Conservation (phyloP, 2,113 vertebrate species). For the Chlorodrepanis virens region DNA sequence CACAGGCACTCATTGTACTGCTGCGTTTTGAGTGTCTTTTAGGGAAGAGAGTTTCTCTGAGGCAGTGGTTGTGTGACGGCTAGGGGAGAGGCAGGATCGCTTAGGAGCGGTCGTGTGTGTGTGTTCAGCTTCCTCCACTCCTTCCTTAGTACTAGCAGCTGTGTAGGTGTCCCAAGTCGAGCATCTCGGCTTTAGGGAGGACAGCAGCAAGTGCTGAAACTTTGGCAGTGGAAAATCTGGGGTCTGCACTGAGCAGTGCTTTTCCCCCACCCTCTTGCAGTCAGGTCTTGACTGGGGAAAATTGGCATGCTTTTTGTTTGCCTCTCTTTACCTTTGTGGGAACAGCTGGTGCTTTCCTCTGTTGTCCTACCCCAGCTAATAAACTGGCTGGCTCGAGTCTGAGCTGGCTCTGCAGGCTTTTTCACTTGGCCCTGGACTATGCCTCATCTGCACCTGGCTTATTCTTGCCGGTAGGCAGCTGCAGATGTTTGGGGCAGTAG, state of each 20-base stretch:
- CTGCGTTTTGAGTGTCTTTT: not conserved
- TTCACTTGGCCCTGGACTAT: not conserved
- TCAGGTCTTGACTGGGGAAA: not conserved
- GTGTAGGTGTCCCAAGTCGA: not conserved
- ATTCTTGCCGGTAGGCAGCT: not conserved
- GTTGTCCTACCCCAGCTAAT: not conserved
- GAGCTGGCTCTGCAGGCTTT: not conserved
- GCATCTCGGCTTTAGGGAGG: not conserved
- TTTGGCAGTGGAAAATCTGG: not conserved
- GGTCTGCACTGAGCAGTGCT: not conserved
- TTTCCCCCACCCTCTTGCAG: not conserved
- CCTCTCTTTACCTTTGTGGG: not conserved
- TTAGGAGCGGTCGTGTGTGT: not conserved
- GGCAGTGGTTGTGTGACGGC: not conserved
- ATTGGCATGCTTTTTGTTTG: not conserved
- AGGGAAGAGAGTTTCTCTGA: not conserved
- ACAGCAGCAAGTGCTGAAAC: slow-evolving; percentile 69
- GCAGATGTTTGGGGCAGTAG: not conserved
- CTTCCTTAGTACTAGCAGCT: not conserved
- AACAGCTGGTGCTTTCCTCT: not conserved
- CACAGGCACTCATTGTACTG: not conserved
- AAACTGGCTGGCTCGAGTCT: not conserved
- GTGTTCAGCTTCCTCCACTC: not conserved
- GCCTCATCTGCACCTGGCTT: not conserved
- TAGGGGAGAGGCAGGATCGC: not conserved